Conservation (phyloP, 2,888 invertebrate genomes). For the Rhopalosiphum nymphaeae region DNA sequence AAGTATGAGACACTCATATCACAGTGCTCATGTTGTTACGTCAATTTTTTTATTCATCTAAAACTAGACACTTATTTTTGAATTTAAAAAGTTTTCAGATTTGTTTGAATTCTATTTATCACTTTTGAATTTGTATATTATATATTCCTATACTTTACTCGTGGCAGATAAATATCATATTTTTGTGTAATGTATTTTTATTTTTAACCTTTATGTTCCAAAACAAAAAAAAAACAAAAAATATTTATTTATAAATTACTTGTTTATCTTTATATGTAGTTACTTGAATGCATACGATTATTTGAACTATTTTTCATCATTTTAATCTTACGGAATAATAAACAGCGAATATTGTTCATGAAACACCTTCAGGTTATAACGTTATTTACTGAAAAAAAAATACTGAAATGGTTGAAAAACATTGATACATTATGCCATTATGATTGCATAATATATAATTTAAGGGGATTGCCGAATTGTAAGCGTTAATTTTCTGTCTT, state of each 20-base stretch:
- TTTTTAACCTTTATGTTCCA: not conserved
- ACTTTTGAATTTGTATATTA: not conserved
- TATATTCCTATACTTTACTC: not conserved
- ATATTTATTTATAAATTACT: not conserved
- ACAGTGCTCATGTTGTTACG: not conserved
- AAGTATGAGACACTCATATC: not conserved
- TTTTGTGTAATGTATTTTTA: not conserved
- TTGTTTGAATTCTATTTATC: not conserved
- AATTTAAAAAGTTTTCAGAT: not conserved
- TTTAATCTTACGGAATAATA: not conserved
- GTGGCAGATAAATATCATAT: not conserved
- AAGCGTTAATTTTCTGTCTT: too few species aligned
- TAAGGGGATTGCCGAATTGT: too few species aligned
- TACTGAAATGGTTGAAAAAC: not conserved
- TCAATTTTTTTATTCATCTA: not conserved
- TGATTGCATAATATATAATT: not conserved
- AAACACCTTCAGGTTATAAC: not conserved
- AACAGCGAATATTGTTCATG: not conserved
- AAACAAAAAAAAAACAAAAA: not conserved
- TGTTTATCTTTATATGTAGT: not conserved
- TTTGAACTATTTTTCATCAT: not conserved
- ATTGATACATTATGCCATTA: not conserved
- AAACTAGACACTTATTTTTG: not conserved
- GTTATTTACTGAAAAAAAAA: not conserved
- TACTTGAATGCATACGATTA: not conserved